These are phyloP conservation scores for Elephas maximus DNA, from an alignment of 2,113 vertebrate genomes.

Conservation along the genomic window DNA sequence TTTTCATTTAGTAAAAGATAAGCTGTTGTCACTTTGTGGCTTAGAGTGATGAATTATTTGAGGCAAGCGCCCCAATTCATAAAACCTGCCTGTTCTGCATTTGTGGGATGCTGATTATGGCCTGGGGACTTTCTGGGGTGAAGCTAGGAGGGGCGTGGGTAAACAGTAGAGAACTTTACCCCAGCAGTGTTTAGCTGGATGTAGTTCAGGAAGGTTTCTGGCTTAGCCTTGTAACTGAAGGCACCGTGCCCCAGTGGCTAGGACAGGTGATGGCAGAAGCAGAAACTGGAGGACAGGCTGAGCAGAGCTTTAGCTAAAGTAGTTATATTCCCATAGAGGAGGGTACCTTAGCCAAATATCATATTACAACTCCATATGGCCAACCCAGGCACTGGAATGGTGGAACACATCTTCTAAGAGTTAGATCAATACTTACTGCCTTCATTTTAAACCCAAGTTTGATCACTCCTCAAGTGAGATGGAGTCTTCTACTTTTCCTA, in stretches of 20 bases:
- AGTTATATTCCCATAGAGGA: neutral
- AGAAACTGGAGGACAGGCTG: neutral
- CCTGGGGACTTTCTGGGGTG: neutral
- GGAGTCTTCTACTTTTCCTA: neutral
- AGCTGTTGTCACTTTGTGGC: neutral
- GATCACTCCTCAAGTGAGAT: neutral
- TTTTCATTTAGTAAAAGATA: neutral
- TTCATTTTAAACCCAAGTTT: neutral
- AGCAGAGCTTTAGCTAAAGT: accelerated
- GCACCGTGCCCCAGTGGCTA: constrained; percentile 40
- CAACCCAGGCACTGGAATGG: neutral
- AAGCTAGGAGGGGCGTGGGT: neutral
- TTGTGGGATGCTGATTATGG: neutral
- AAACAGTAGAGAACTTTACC: neutral
- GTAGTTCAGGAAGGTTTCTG: neutral
- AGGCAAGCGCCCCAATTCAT: neutral
- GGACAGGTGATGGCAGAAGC: neutral
- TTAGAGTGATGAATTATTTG: neutral
- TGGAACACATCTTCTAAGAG: neutral
- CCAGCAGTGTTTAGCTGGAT: neutral
- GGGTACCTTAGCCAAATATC: neutral
- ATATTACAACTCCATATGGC: accelerated
- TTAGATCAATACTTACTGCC: neutral
- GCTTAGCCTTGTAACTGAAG: neutral
- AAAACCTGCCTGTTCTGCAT: neutral